A percentile compares a stretch with the other conserved stretches of the same genome.
These are phyloP conservation scores for Pachycephus smyrnensis DNA, from an alignment of 2,888 invertebrate species.

Conservation along the genomic window DNA sequence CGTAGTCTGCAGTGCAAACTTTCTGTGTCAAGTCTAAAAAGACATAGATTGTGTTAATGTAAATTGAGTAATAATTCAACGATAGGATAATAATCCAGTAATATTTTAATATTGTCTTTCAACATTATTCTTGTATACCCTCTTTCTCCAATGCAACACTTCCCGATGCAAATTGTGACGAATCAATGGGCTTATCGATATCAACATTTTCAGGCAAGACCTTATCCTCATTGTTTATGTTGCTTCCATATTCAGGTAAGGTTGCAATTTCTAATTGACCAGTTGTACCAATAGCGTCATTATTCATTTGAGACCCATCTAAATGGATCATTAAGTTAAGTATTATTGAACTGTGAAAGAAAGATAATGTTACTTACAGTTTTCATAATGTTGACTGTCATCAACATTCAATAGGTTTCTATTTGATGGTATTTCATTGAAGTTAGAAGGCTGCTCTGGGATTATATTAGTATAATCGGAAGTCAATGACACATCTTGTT, in stretches of 20 bases:
- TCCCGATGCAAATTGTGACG: background rate
- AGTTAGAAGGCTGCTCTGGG: slow-evolving; percentile 34
- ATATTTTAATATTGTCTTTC: background rate
- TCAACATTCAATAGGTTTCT: slow-evolving; percentile 57
- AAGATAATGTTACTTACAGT: slow-evolving; percentile 34
- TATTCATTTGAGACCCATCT: slow-evolving; percentile 18
- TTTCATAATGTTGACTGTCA: slow-evolving; percentile 38
- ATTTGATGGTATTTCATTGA: slow-evolving; percentile 50
- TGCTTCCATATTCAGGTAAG: slow-evolving; percentile 28
- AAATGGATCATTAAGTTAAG: background rate
- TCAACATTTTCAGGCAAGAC: slow-evolving; percentile 9
- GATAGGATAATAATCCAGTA: too few species aligned
- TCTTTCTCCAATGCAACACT: background rate
- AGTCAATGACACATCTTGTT: background rate
- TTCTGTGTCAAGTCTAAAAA: background rate
- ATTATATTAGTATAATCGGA: background rate
- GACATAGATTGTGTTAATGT: background rate
- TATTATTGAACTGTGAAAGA: background rate
- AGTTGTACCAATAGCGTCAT: slow-evolving; percentile 10
- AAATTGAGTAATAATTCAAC: too few species aligned
- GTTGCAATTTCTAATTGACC: slow-evolving; percentile 16
- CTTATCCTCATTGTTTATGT: slow-evolving; percentile 23
- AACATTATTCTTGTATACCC: background rate
- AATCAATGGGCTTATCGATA: background rate
- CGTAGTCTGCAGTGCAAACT: background rate